Evolutionary conservation across 2,797 vertebrate species (phyloP), one percentile per base, ranked within the genome.

Genomic region (Lepilemur septentrionalis): DNA sequence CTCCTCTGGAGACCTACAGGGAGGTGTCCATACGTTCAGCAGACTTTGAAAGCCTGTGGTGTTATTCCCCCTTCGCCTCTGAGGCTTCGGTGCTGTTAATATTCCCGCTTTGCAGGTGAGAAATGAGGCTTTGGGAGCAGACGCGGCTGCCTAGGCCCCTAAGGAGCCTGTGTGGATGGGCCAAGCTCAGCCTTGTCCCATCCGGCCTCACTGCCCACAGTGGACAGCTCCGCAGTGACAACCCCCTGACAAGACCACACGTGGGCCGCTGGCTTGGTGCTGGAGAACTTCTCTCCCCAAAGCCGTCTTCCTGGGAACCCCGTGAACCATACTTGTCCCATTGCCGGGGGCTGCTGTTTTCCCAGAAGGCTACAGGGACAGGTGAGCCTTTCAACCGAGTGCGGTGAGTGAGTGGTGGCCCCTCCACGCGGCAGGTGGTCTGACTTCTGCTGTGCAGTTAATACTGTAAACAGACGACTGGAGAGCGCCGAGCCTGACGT

Each of bases 381-480:
- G 32, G 12, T 8, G 15, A 5, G 4, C 41, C n/a, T 38, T 65
- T 25, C 1, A 25, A 4, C 17, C 52, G 20, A 5, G 23, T 2
- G 0, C 32, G 9, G 32, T 0, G 7, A 43, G 4, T 3, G 12
- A 2, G 12, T 0, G 43, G 13, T 1, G 38, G 23, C 32, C 18
- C 30, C 59, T 11, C 22, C 2, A 0, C 0, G 2, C 35, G 48
- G 35, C 13, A 22, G 38, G 12, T 15, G 0, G 5, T 52, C n/a
- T 25, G 0, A 1, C 10, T 20, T 52, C n/a, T 14, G n/a, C 9
- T 17, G 59, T 11, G 22, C 5, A 22, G 25, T 1, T 0, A 5
- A n/a, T 63, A 12, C 5, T 4, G 11, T 2, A 1, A 13, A 28
- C 57, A 28, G 57, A 59, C 22, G 12, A 23, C 12, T 38, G 6